Evolutionary conservation across 1,140 invertebrate species (phyloP), one percentile per base, ranked within the genome.

Genomic region (Caerostris darwini): DNA sequence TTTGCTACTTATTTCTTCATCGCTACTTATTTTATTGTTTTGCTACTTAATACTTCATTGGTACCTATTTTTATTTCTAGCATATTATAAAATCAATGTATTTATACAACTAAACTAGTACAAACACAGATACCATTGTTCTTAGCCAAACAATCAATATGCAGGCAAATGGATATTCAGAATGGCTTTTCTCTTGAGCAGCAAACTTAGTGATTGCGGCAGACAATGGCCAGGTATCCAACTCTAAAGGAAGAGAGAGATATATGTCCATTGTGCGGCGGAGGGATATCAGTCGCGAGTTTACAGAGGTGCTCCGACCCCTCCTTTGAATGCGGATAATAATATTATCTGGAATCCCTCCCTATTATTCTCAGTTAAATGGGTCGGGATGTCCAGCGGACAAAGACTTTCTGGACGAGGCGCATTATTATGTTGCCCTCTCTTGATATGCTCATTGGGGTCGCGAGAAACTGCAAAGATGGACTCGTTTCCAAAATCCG

Each of bases 341-440:
- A 59, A 56, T 88, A 88, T 88, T 88, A 88, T 88, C 57, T 53
- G 64, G 34, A 88, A 67, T 88, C 86, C 54, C 19, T 61, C 64
- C 86, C 58, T 88, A 67, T 61, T 88, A 88, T 88, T 67, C 86
- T 67, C 86, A 88, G 57, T 88, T 64, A 87, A 87, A 88, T 88
- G 58, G 34, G 59, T 88, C 61, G 34, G 82, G 82, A 58, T 34
- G 82, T 7, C 53, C 58, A 7, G 56, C 82, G 53, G 17, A 83
- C 85, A 61, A 64, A 67, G 86, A 7, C 57, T n/a, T 50, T 87
- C 59, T 88, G 86, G 58, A 64, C 86, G 64, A 67, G 86, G 59
- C 58, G 53, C 58, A 64, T 88, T 88, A 88, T 88, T 87, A 58
- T 50, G 54, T 54, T 58, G 14, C 54, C 54, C 56, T 58, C 17